Base-by-base conservation (phyloP, 2,797 vertebrate species). In the Aeoliscus strigatus region DNA sequence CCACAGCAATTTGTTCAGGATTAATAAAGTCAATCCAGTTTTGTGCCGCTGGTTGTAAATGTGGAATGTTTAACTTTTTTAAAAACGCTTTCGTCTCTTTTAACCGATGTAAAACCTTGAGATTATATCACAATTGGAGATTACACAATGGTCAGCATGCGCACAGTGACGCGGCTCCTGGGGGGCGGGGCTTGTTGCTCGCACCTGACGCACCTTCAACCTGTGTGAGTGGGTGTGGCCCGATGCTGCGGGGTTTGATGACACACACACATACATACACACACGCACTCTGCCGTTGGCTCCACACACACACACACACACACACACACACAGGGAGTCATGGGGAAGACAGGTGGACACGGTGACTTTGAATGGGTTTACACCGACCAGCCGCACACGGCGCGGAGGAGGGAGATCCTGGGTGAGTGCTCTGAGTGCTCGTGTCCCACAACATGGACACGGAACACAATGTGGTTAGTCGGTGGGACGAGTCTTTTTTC, bases 311-410 rank as follows among this genome's bases (percentile, higher is more conserved):
- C 7, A 8, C 4, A 31, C 18, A 35, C 28, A 1, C 8, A 4
- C 8, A 23, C 10, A 2, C 18, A 13, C 35, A 14, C 11, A 25
- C 28, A 37, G 14, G 28, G 11, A 56, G 47, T 14, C 38, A 91
- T 90, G 89, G 86, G 76, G 13, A 87, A 87, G 52, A 55, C 82
- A 80, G 79, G 72, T 70, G 86, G 54, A 77, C 81, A 87, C 55
- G 67, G 26, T 18, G 89, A 91, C 59, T 91, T 91, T 86, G 90
- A 91, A 77, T 91, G 90, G 90, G 89, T 91, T 31, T 91, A 90
- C 67, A 80, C 33, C 31, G 89, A 91, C 30, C 90, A 91, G 61
- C 90, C 90, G 13, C 90, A 91, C 75, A 89, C 89, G 5, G 82
- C 87, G 5, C 86, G 90, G 49, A 84, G 90, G 43, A 90, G 76